Conservation (phyloP, 1,140 invertebrate species). For the Drosophila sproati region DNA sequence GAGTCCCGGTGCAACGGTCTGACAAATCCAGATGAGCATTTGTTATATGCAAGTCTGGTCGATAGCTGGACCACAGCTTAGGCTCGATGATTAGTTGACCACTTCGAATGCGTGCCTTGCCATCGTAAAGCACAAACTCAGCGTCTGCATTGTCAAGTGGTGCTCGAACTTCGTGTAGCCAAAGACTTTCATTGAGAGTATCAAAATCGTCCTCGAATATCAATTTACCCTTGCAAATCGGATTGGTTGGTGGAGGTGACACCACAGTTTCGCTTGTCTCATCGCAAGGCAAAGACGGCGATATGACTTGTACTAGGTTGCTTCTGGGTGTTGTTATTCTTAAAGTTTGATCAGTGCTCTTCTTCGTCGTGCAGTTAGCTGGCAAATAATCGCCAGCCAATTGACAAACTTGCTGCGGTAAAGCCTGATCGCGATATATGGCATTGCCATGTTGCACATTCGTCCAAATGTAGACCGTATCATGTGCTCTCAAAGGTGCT, state of each 20-base stretch:
- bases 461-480: conserved; percentile 69
- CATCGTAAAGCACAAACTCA: conserved; percentile 72
- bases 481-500: conserved; percentile 42
- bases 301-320: neutral
- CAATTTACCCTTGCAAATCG: conserved; percentile 62
- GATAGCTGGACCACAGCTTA: conserved; percentile 58
- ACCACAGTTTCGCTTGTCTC: conserved; percentile 34
- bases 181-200: conserved; percentile 60
- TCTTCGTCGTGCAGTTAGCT: conserved; percentile 14
- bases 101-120: conserved; percentile 35
- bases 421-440: conserved; percentile 51
- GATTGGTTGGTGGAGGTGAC: conserved; percentile 8
- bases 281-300: neutral
- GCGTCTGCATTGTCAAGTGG: conserved; percentile 65
- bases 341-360: neutral
- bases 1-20: conserved; percentile 65
- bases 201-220: conserved; percentile 75
- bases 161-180: conserved; percentile 62
- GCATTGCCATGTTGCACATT: conserved; percentile 67
- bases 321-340: conserved; percentile 5
- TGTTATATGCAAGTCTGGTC: conserved; percentile 59
- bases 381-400: conserved; percentile 48
- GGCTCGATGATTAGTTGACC: conserved; percentile 60
- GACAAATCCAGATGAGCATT: conserved; percentile 52
- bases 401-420: conserved; percentile 45